These are phyloP conservation scores for Epirrhoe tristata DNA, from an alignment of 2,888 invertebrate genomes.

Conservation along the genomic window DNA sequence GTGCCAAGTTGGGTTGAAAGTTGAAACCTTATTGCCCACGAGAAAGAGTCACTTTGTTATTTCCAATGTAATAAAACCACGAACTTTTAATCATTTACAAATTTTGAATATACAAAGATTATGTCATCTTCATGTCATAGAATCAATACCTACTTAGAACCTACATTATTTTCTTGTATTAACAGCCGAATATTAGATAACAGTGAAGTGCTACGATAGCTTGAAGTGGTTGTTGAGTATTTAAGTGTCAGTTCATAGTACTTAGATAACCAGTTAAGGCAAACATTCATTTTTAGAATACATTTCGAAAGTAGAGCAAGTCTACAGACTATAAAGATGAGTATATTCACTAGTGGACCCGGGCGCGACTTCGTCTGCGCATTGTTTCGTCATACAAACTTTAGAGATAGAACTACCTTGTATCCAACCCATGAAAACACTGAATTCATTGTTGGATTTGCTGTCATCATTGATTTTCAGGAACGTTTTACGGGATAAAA, in stretches of 20 bases:
- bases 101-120: neutral
- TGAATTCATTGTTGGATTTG: too few species aligned
- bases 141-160: too few species aligned
- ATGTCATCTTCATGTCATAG: too few species aligned
- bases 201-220: slow-evolving; percentile 36
- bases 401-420: too few species aligned
- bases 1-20: too few species aligned
- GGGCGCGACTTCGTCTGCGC: too few species aligned
- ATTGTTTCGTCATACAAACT: too few species aligned
- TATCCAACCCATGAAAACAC: too few species aligned
- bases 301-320: slow-evolving; percentile 17
- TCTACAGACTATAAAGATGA: neutral
- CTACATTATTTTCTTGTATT: slow-evolving; percentile 5
- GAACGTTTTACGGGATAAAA: too few species aligned
- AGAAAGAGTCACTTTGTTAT: too few species aligned
- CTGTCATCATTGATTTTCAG: too few species aligned
- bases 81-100: neutral
- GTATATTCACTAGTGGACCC: neutral
- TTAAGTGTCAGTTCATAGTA: slow-evolving; percentile 21
- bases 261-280: slow-evolving; percentile 29
- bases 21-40: too few species aligned
- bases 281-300: slow-evolving; percentile 9
- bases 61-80: neutral
- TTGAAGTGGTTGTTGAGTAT: slow-evolving; percentile 26
- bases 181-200: slow-evolving; percentile 38